Base-by-base conservation (phyloP, 2,888 invertebrate species). In the Octonoba sinensis region DNA sequence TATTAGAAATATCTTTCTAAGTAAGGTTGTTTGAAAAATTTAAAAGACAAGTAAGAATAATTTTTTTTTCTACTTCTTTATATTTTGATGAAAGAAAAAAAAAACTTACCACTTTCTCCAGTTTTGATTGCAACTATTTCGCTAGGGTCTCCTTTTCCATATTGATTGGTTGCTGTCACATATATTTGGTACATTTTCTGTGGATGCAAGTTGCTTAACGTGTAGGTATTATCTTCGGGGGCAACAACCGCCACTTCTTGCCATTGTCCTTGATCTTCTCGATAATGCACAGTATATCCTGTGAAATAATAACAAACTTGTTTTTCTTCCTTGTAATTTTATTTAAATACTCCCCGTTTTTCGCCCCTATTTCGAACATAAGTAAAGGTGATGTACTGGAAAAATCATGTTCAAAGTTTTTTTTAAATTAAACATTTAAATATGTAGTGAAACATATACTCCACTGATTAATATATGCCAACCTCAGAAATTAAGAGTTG, bases 131-230 rank as follows among this genome's bases (percentile, higher is more conserved):
- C 82, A 11, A 85, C 82, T 12, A 84, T 78, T 27, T 85, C 85
- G 13, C 82, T 82, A 4, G 84, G 84, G 65, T 85, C 86, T 20
- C 85, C 85, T n/a, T 84, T 70, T 8, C 86, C 86, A 36, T 84
- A 85, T 18, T 84, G 82, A 59, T 86, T 86, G 11, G 85, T 72
- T 2, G 86, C 86, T 0, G 85, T 84, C 22, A 85, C 82, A 60
- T 85, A 86, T 15, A 86, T 76, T 66, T 85, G 84, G 67, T 86
- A 86, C 1, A 81, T 65, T 24, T 70, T 77, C 20, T 84, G 84
- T 15, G 82, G 72, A n/a, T 85, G 84, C 27, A 86, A 46, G 36
- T 81, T 84, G n/a, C 67, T 77, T 46, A 86, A 27, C 1, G 67
- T 73, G 77, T 86, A 85, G 3, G 84, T 83, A 24, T 81, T 83